Evolutionary conservation across 2,888 invertebrate genomes (phyloP), one percentile per base, ranked within the genome.

Genomic region (Drosophila cracens): DNA sequence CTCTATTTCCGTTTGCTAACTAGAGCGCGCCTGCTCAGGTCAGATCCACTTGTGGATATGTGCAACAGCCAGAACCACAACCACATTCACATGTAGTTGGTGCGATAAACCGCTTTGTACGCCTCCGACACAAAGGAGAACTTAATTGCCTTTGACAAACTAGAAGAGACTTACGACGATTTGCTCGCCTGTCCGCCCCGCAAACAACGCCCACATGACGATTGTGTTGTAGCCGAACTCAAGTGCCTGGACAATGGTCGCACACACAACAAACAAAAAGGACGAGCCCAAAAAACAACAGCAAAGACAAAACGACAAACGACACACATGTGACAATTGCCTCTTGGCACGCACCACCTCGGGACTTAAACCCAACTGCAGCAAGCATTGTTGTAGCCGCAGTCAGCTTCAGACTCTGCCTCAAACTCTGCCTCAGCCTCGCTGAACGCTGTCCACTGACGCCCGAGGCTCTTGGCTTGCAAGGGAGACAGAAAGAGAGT

Each of bases 81-180:
- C 48, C 43, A 48, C 56, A 64, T 31, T 21, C 59, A 49, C 16
- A 58, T 36, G 7, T 25, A 33, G 25, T 46, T 53, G 34, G 29
- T 21, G n/a, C 40, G 40, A 56, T 66, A 64, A 87, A 69, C 76
- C 74, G 83, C 75, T 86, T 86, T 76, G 76, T 74, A 84, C 85
- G 81, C 84, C 85, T 72, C 56, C 60, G 54, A 60, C 31, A 79
- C 76, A 74, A 79, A 70, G 43, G 48, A 36, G 33, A 70, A 61
- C 83, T 74, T 87, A 89, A 89, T 87, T 87, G 82, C 71, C 81
- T 83, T 89, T 89, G 86, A 86, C 86, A 86, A 79, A 75, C 71
- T 73, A 43, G 61, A 56, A 54, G 57, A 69, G 62, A 59, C 54
- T 57, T 65, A 83, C 76, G 79, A 70, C 76, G 84, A 87, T 83